Evolutionary conservation across 2,888 invertebrate species (phyloP).

Genomic region (Chalcosyrphus nemorum): DNA sequence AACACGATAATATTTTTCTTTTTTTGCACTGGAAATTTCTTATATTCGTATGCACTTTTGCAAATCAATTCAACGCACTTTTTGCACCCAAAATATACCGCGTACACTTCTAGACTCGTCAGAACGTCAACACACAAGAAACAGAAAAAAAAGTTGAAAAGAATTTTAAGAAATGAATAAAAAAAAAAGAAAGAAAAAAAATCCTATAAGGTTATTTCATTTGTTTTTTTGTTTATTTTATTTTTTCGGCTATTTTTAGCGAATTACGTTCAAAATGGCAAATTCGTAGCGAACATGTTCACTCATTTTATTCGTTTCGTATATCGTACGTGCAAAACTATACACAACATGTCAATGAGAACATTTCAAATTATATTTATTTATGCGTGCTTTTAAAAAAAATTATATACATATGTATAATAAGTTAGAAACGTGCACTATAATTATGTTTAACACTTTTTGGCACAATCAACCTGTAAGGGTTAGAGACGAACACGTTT

Average conservation of each 20-base stretch:
- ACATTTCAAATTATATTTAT: slow-evolving; percentile 2
- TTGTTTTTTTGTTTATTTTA: slow-evolving; percentile 36
- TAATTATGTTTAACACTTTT: background rate
- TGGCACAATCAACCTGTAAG: background rate
- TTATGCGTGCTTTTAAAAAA: background rate
- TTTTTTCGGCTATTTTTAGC: slow-evolving; percentile 73
- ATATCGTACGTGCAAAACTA: background rate
- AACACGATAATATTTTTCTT: background rate
- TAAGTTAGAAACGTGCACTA: slow-evolving; percentile 29
- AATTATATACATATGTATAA: background rate
- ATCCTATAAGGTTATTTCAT: slow-evolving; percentile 32
- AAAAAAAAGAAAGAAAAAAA: slow-evolving; percentile 8
- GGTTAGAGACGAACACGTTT: slow-evolving; percentile 34
- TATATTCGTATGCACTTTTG: slow-evolving; percentile 27
- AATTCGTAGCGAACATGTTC: slow-evolving; percentile 47
- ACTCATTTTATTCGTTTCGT: slow-evolving; percentile 31
- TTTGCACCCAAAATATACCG: slow-evolving; percentile 18
- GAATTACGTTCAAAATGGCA: slow-evolving; percentile 72
- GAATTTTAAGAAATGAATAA: background rate
- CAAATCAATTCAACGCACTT: background rate
- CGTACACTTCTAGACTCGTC: background rate
- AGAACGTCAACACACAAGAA: too few relatives aligned
- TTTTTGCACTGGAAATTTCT: slow-evolving; percentile 29
- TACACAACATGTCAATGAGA: slow-evolving; percentile 37
- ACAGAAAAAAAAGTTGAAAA: background rate